phyloP scores from a whole-genome alignment of 1,140 invertebrate genomes.

The Rhynchophorus ferrugineus region DNA sequence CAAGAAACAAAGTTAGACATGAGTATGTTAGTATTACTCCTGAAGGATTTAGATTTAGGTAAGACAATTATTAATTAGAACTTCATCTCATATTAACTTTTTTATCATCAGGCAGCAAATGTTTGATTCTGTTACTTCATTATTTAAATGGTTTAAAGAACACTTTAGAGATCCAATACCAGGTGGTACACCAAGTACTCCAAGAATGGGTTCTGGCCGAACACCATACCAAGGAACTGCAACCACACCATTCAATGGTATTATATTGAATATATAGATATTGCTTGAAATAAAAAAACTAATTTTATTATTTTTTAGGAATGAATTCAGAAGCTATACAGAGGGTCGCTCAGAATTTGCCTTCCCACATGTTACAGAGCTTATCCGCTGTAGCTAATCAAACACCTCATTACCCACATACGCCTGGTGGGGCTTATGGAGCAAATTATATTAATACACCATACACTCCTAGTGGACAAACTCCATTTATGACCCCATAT shows the following conservation, averaged over 20 bases:
- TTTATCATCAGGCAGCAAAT: slow-evolving; percentile 51
- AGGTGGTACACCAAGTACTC: slow-evolving; percentile 64
- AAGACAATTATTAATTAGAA: not conserved
- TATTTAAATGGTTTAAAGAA: slow-evolving; percentile 97
- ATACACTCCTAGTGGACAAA: slow-evolving; percentile 83
- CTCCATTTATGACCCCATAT: slow-evolving; percentile 85
- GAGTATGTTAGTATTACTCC: slow-evolving; percentile 88
- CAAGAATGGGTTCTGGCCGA: slow-evolving; percentile 50
- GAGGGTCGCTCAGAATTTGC: slow-evolving; percentile 63
- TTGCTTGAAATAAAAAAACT: not conserved
- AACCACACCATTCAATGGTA: slow-evolving; percentile 31
- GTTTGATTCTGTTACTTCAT: slow-evolving; percentile 73
- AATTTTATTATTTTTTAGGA: slow-evolving; percentile 33
- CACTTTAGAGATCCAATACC: slow-evolving; percentile 90
- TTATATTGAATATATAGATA: not conserved
- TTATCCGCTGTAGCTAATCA: slow-evolving; percentile 59
- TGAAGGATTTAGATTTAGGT: slow-evolving; percentile 85
- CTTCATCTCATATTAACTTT: not conserved
- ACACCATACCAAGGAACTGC: slow-evolving; percentile 51
- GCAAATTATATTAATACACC: slow-evolving; percentile 56
- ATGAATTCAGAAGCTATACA: slow-evolving; percentile 66
- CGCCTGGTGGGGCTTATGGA: slow-evolving; percentile 48
- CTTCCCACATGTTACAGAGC: slow-evolving; percentile 64
- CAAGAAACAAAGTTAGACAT: slow-evolving; percentile 72
- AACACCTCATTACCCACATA: slow-evolving; percentile 60